Evolutionary conservation across 1,140 invertebrate species (phyloP).

Genomic region (Drosophila malerkotliana): DNA sequence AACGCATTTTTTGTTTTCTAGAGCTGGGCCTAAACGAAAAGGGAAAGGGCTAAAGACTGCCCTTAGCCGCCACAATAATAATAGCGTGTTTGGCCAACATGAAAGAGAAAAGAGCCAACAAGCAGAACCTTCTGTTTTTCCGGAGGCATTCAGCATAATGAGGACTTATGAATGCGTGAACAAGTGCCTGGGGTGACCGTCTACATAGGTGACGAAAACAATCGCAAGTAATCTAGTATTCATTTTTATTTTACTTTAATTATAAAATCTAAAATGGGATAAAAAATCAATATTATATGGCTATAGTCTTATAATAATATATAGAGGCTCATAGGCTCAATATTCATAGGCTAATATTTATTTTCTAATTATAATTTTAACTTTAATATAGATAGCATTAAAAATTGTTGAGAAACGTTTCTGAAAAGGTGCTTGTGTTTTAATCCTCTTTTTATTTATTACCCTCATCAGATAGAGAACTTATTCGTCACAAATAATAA

Average conservation of each 20-base stretch:
- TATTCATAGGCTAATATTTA: no score
- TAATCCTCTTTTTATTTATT: no score
- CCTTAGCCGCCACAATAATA: neutral
- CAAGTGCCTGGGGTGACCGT: neutral
- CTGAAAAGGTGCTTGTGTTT: no score
- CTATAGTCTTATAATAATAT: no score
- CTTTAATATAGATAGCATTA: no score
- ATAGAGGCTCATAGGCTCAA: no score
- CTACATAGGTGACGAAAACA: neutral
- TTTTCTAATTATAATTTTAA: no score
- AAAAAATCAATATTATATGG: no score
- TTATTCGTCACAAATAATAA: neutral
- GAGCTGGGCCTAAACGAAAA: neutral
- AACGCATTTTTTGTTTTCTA: constrained; percentile 8
- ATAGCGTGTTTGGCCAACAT: constrained; percentile 33
- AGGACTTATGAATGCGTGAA: constrained; percentile 70
- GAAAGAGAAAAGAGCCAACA: constrained; percentile 25
- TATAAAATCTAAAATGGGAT: no score
- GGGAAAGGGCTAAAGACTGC: neutral
- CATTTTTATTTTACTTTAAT: no score
- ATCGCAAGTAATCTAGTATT: neutral
- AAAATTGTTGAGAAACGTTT: no score
- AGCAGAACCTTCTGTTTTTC: constrained; percentile 26
- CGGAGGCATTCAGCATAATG: constrained; percentile 52
- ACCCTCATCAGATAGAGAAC: no score